Evolutionary conservation across 2,888 invertebrate genomes (phyloP).

Genomic region (Phaonia tiefii): DNA sequence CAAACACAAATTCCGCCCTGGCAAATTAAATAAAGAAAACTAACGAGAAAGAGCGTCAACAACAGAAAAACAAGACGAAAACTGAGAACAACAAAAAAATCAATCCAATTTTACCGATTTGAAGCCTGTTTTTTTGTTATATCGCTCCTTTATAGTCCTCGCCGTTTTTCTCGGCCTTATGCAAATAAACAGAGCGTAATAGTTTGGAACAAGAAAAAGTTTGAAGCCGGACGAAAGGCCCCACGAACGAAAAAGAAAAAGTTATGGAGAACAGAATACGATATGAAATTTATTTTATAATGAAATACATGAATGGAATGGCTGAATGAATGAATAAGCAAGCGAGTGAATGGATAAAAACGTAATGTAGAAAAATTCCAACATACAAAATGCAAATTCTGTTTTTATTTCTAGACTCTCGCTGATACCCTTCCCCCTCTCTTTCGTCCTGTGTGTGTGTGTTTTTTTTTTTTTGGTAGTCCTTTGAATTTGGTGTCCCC

Average conservation of each 20-base stretch:
- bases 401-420: slow-evolving; percentile 12
- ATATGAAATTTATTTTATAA: slow-evolving; percentile 56
- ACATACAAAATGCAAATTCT: slow-evolving; percentile 60
- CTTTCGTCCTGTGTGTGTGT: too few species aligned
- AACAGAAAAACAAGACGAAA: not conserved
- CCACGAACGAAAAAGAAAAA: not conserved
- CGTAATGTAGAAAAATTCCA: slow-evolving; percentile 34
- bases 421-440: too few species aligned
- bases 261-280: slow-evolving; percentile 8
- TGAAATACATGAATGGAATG: slow-evolving; percentile 56
- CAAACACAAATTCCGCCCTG: not conserved
- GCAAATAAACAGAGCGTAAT: slow-evolving; percentile 63
- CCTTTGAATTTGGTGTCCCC: slow-evolving; percentile 38
- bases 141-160: not conserved
- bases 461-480: too few species aligned
- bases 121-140: slow-evolving; percentile 9
- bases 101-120: slow-evolving; percentile 20
- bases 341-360: not conserved
- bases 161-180: slow-evolving; percentile 27
- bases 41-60: slow-evolving; percentile 9
- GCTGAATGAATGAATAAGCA: slow-evolving; percentile 4
- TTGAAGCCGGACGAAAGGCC: not conserved
- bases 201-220: slow-evolving; percentile 38
- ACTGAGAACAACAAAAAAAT: not conserved
- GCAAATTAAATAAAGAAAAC: slow-evolving; percentile 20